These are phyloP conservation scores for Dryas iulia DNA, from an alignment of 1,140 invertebrate genomes.

Conservation along the genomic window DNA sequence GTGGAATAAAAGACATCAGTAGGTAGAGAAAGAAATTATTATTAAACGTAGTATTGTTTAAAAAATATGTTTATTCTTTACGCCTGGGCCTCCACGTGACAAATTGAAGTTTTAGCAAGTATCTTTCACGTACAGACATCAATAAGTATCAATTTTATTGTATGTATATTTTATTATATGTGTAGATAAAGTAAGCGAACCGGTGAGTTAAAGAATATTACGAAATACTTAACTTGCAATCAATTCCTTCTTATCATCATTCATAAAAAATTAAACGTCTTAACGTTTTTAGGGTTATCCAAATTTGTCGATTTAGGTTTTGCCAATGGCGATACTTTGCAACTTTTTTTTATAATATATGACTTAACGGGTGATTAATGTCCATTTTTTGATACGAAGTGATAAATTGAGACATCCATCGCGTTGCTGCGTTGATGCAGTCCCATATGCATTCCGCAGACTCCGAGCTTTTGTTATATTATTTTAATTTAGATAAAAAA, in stretches of 20 bases:
- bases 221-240: not conserved
- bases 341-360: not conserved
- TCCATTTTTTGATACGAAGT: constrained; percentile 26
- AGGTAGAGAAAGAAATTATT: too few relatives aligned
- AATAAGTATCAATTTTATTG: too few relatives aligned
- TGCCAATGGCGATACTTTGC: not conserved
- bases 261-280: not conserved
- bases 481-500: constrained; percentile 54
- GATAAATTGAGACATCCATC: constrained; percentile 43
- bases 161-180: not conserved
- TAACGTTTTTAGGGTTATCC: not conserved
- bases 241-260: not conserved
- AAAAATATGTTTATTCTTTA: too few relatives aligned
- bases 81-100: too few relatives aligned
- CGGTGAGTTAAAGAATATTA: too few relatives aligned
- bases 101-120: too few relatives aligned
- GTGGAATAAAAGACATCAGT: too few relatives aligned
- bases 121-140: too few relatives aligned
- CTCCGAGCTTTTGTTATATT: constrained; percentile 35
- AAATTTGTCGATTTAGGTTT: not conserved
- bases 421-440: constrained; percentile 28
- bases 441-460: constrained; percentile 28
- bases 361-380: constrained; percentile 15
- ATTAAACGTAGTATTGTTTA: too few relatives aligned
- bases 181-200: not conserved